Percentiles rank a stretch among this genome's conserved stretches.
Evolutionary conservation across 2,888 invertebrate genomes (phyloP).

Genomic region (Trilocha varians): DNA sequence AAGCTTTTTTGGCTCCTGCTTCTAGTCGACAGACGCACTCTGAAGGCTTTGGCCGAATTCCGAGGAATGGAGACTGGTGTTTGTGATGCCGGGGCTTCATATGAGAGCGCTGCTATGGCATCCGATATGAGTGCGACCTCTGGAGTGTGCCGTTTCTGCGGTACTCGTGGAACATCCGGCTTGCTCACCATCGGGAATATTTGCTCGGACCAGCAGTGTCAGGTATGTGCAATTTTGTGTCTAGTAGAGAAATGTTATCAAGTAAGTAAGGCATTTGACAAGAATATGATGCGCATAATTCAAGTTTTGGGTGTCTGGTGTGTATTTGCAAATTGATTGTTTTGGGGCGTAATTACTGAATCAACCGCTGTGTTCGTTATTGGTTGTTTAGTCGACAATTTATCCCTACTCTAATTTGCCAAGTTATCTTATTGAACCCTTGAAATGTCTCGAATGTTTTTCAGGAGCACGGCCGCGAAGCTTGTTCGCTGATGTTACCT

Average conservation of each 20-base stretch:
- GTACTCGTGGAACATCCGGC: slow-evolving; percentile 86
- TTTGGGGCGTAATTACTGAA: too few relatives aligned
- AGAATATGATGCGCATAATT: too few relatives aligned
- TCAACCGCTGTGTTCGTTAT: too few relatives aligned
- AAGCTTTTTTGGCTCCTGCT: slow-evolving; percentile 96
- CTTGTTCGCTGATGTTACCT: slow-evolving; percentile 85
- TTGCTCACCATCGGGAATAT: slow-evolving; percentile 93
- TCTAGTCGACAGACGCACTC: slow-evolving; percentile 92
- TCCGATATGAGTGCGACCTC: slow-evolving; percentile 54
- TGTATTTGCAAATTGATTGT: too few relatives aligned
- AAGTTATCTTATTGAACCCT: too few relatives aligned
- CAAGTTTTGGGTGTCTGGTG: too few relatives aligned
- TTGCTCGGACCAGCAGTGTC: slow-evolving; percentile 95
- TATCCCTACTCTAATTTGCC: too few relatives aligned
- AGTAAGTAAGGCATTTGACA: background rate
- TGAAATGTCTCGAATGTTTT: background rate
- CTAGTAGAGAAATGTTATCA: background rate
- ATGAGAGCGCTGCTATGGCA: slow-evolving; percentile 9
- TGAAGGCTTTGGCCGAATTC: slow-evolving; percentile 93
- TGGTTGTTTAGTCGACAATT: too few relatives aligned
- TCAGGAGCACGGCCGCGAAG: slow-evolving; percentile 83
- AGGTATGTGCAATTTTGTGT: slow-evolving; percentile 60
- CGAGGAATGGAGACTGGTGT: slow-evolving; percentile 74
- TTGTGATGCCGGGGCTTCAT: slow-evolving; percentile 20
- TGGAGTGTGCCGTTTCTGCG: slow-evolving; percentile 93